Evolutionary conservation across 2,113 vertebrate genomes (phyloP), one percentile per base, ranked within the genome.

Genomic region (Lepidothrix coronata): DNA sequence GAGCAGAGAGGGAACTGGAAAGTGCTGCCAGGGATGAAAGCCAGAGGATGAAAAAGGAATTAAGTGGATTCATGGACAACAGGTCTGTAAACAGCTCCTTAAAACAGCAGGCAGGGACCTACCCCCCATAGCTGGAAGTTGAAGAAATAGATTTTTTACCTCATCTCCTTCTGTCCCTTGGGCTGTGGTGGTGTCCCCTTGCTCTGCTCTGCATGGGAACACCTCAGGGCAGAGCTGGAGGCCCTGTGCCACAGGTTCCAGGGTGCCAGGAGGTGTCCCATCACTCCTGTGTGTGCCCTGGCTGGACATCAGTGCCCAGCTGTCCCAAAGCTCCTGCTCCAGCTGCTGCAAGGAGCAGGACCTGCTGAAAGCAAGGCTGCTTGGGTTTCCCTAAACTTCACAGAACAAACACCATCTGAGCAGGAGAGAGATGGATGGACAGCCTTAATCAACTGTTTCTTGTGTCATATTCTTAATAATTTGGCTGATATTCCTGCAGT

Each of bases 401-500:
- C 52, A 44, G 87, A 78, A 55, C 87, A 90, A 48, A 85, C 63
- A 46, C 4, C 55, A 24, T 3, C 71, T 12, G 46, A 11, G 19
- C 33, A 52, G 83, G 66, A 86, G 58, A n/a, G 78, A 92, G 96
- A 82, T 44, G 94, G 96, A 58, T 39, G 71, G 91, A 44, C 82
- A 89, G 73, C 17, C 92, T 91, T 97, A 96, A 97, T 96, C 95
- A 97, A 97, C 95, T 94, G 94, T 67, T 98, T 93, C 91, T 96
- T 81, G 81, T 79, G 87, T 83, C 87, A 79, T 70, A 88, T 93
- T 93, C 89, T 95, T 92, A 89, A 97, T 97, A 89, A 73, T 7
- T 46, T 48, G 61, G 79, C 82, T 97, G 94, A 83, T 96, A 89
- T 78, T 96, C 83, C 93, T 16, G 23, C 79, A 95, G 97, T 91